Percentiles rank a stretch among this genome's conserved stretches.
Evolutionary conservation across 2,113 vertebrate genomes (phyloP).

Genomic region (Labeo rohita): DNA sequence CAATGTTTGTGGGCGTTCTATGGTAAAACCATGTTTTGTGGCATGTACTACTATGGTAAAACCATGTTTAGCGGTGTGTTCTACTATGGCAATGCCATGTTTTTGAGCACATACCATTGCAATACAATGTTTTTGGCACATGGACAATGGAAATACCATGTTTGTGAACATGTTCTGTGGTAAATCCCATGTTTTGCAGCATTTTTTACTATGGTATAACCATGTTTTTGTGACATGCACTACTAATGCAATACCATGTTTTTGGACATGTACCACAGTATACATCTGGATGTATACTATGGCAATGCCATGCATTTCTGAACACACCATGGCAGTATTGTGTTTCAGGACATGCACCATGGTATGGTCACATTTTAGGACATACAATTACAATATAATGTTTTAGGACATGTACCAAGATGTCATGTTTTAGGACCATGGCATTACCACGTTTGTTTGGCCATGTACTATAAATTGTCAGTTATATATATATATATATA

Average conservation of each 20-base stretch:
- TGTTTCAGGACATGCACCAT: too few species aligned
- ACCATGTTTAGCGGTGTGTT: too few species aligned
- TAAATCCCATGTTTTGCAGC: neutral
- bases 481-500: too few species aligned
- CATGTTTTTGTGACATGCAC: neutral
- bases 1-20: too few species aligned
- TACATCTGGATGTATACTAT: neutral
- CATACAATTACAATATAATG: too few species aligned
- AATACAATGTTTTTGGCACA: neutral
- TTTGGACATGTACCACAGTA: neutral
- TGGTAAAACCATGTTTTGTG: too few species aligned
- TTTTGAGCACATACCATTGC: too few species aligned
- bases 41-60: too few species aligned
- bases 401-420: neutral
- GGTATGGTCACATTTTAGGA: too few species aligned
- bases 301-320: neutral
- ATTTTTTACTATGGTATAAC: too few species aligned
- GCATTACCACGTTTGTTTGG: neutral
- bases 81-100: too few species aligned
- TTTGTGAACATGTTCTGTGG: neutral
- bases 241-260: neutral
- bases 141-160: neutral
- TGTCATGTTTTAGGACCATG: neutral
- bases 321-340: neutral
- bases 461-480: too few species aligned